Percentiles rank a stretch among this genome's conserved stretches.
Conservation (phyloP, 2,113 vertebrate species). For the Haliaeetus leucogaster region DNA sequence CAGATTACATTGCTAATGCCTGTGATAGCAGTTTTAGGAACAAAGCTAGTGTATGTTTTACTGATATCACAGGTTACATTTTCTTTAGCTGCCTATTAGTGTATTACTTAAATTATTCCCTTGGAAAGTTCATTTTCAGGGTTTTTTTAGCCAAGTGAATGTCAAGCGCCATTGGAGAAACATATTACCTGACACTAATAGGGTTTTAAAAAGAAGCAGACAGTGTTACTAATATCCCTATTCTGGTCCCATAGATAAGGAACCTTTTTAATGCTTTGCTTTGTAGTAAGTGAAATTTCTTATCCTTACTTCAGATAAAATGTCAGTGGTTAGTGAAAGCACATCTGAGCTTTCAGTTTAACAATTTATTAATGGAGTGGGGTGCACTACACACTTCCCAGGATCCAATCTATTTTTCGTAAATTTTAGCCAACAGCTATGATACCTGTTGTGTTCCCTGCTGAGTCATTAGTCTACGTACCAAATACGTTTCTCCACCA, state of each 20-base stretch:
- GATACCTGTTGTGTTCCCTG: background rate
- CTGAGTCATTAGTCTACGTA: background rate
- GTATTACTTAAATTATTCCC: conserved; percentile 2
- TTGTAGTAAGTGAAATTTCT: conserved; percentile 64
- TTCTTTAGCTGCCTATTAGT: background rate
- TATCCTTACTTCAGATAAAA: conserved; percentile 56
- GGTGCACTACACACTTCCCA: background rate
- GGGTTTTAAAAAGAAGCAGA: conserved; percentile 60
- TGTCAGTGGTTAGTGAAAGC: conserved; percentile 38
- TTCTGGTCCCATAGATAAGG: conserved; percentile 68
- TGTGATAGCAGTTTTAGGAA: background rate
- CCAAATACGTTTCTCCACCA: background rate
- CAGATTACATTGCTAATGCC: background rate
- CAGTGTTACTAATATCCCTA: conserved; percentile 61
- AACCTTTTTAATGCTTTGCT: conserved; percentile 58
- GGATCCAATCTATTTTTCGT: background rate
- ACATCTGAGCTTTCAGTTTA: conserved; percentile 18
- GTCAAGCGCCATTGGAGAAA: conserved; percentile 40
- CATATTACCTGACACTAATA: conserved; percentile 57
- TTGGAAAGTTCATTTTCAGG: conserved; percentile 37
- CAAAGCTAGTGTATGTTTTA: background rate
- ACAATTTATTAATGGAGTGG: conserved; percentile 24
- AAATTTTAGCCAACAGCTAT: background rate
- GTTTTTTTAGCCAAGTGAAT: background rate
- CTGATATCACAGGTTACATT: background rate